These are phyloP conservation scores for Cotesia typhae DNA, from an alignment of 1,140 invertebrate species.

Conservation along the genomic window DNA sequence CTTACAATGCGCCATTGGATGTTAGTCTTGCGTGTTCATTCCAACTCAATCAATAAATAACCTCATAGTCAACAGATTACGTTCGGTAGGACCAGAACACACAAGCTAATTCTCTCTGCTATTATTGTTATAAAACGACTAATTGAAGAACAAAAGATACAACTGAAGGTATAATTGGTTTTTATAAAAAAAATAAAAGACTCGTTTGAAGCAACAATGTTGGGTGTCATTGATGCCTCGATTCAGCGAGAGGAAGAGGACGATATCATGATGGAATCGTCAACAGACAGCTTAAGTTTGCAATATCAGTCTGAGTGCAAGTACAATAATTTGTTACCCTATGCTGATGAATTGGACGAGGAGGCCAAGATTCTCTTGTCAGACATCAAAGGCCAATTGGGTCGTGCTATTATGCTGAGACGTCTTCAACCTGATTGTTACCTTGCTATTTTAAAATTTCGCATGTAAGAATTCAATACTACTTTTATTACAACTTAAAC, in stretches of 20 bases:
- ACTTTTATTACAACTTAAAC: not conserved
- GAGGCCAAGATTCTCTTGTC: conserved; percentile 71
- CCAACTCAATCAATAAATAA: conserved; percentile 8
- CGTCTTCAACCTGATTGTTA: conserved; percentile 75
- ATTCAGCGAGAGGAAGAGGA: conserved; percentile 35
- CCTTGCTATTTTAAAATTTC: conserved; percentile 71
- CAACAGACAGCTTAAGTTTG: conserved; percentile 48
- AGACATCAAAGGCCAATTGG: conserved; percentile 76
- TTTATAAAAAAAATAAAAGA: too few species aligned
- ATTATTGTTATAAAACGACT: not conserved
- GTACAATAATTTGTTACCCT: conserved; percentile 75
- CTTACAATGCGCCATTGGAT: conserved; percentile 22
- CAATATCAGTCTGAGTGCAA: conserved; percentile 71
- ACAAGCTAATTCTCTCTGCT: not conserved
- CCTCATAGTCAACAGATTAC: not conserved
- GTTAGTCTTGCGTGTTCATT: conserved; percentile 14
- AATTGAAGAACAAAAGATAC: too few species aligned
- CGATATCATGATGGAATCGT: conserved; percentile 41
- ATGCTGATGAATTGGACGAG: conserved; percentile 71
- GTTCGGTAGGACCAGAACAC: not conserved
- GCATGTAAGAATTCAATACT: conserved; percentile 65
- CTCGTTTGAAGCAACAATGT: not conserved
- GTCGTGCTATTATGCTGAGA: conserved; percentile 71
- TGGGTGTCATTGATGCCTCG: conserved; percentile 27
- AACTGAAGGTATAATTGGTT: too few species aligned